Conservation (phyloP, 2,113 vertebrate genomes). For the Vanacampus margaritifer region DNA sequence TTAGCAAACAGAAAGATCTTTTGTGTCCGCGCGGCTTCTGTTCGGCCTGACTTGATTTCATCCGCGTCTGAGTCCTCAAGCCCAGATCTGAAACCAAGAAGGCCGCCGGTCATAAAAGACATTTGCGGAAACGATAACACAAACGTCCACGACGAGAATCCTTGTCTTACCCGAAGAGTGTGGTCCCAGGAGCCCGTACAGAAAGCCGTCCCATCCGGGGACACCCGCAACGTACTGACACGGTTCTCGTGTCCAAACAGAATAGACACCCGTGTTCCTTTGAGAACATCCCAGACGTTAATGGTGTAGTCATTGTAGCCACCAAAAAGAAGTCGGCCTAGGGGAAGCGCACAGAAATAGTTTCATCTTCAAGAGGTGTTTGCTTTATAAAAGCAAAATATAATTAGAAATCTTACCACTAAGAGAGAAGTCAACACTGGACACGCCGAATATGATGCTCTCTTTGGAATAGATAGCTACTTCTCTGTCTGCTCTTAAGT, state of each 20-base stretch:
- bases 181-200: slow-evolving; percentile 98
- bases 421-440: slow-evolving; percentile 97
- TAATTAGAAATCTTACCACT: slow-evolving; percentile 79
- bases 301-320: slow-evolving; percentile 99
- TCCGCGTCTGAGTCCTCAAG: slow-evolving; percentile 48
- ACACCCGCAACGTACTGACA: slow-evolving; percentile 91
- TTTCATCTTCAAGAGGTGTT: slow-evolving; percentile 2
- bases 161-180: slow-evolving; percentile 82
- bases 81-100: slow-evolving; percentile 67
- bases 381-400: slow-evolving; percentile 1
- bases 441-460: slow-evolving; percentile 97
- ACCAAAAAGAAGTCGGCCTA: slow-evolving; percentile 90
- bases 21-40: slow-evolving; percentile 26
- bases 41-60: slow-evolving; percentile 30
- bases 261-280: slow-evolving; percentile 91
- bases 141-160: neutral
- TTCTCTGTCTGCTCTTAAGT: slow-evolving; percentile 95
- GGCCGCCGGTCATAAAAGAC: neutral
- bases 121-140: neutral
- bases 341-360: neutral
- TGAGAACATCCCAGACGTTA: slow-evolving; percentile 98
- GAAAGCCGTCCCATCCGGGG: slow-evolving; percentile 92
- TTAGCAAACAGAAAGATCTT: slow-evolving; percentile 57
- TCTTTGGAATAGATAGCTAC: slow-evolving; percentile 98
- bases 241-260: slow-evolving; percentile 97